Base-by-base conservation (phyloP, 2,797 vertebrate species). In the Brachymystax lenok region DNA sequence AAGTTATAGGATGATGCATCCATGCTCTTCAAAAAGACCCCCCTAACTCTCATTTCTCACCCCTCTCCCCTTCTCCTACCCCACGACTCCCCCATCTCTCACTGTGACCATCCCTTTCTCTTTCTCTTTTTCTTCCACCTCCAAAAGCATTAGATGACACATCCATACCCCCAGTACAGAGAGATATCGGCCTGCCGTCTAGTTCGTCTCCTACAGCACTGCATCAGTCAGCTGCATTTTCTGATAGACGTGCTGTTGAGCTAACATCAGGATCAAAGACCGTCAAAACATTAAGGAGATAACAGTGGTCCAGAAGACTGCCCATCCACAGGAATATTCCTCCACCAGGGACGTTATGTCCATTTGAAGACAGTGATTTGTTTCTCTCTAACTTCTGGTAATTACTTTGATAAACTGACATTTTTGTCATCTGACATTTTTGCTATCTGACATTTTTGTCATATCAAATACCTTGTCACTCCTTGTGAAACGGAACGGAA, bases 1-100 rank as follows among this genome's bases (percentile, higher is more conserved):
- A 95, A 96, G 94, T 95, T 95, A 96, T 96, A 96, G 95, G 94
- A 95, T 96, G 94, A 94, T 94, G 94, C 95, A 95, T 94, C 84
- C 89, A 88, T 91, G 94, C 94, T 91, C 92, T 94, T 91, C 93
- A 92, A 94, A 94, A 95, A 89, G 28, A n/a, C n/a, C n/a, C 54
- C 82, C 83, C 63, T 61, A 68, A 79, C 80, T 80, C 80, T 81
- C 83, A 77, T 84, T 83, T 78, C 83, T 88, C 35, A 75, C 80
- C 87, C 86, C 76, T 80, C 50, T 76, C 81, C 77, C 73, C 78
- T 79, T 81, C 75, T 78, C 86, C 74, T 59, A 24, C n/a, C 46
- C 69, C 14, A n/a, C 3, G 2, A 28, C 71, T 33, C 71, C 16
- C 88, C 83, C 56, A 64, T 71, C 74, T 80, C 70, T 78, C 80